Evolutionary conservation across 2,888 invertebrate species (phyloP), one percentile per base, ranked within the genome.

Genomic region (Yponomeuta sedellus): DNA sequence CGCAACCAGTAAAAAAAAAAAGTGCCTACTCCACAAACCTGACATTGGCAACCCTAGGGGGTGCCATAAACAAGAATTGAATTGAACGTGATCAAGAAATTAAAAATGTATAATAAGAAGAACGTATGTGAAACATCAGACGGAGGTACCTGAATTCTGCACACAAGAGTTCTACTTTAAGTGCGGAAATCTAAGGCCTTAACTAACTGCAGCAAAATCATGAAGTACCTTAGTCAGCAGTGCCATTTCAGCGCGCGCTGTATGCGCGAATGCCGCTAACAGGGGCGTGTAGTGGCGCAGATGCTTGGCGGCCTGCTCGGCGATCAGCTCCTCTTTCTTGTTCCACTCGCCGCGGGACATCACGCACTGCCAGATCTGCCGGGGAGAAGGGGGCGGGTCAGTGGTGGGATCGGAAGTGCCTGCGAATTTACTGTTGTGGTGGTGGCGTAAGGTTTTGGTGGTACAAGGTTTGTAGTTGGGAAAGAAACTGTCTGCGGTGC

Each of bases 301-400:
- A 89, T 97, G 97, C 85, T 97, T 96, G 65, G 97, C 94, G 65
- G 98, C 98, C 89, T 99, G 99, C 80, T 98, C 98, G 64, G 98
- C 97, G 71, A 99, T 94, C 75, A 99, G 88, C 86, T 99, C 99
- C 85, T 99, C 99, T 83, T 99, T 99, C 90, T 99, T 99, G 90
- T 98, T 99, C 99, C 98, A 99, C 89, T 99, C 98, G 68, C 97
- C 97, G 77, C 97, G 95, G 66, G 95, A 95, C 98, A 99, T 99
- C 76, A 99, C 94, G 71, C 97, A 97, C 73, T 94, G 95, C 98
- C 98, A 99, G 77, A 98, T 94, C 97, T 97, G 68, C 71, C 28
- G 34, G 34, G n/a, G 1, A 6, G 4, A 16, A 16, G 61, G 25
- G 16, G 34, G n/a, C 16, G 16, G n/a, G 1, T 11, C 6, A 28